Percentiles rank a stretch among this genome's conserved stretches.
phyloP scores from a whole-genome alignment of 2,113 vertebrate species.

The Myiozetetes cayanensis region DNA sequence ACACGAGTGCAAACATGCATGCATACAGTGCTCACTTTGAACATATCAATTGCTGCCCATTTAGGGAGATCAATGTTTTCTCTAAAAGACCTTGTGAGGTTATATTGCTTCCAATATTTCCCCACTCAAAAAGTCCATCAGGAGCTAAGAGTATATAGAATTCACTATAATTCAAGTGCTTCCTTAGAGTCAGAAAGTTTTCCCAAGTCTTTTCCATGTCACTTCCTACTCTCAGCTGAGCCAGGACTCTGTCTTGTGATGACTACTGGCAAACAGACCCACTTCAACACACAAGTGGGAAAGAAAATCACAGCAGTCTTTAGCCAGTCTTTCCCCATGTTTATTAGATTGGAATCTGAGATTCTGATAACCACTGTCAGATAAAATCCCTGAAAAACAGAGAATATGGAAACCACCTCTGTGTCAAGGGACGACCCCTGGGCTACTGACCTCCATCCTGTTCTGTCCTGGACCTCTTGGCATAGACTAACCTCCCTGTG shows the following conservation, averaged over 20 bases:
- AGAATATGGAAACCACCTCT: not conserved
- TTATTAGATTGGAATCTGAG: not conserved
- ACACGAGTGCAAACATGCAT: not conserved
- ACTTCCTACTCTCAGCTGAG: not conserved
- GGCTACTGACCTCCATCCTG: not conserved
- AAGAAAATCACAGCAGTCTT: not conserved
- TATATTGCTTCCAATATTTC: not conserved
- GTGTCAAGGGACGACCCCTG: fast-evolving
- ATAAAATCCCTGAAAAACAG: not conserved
- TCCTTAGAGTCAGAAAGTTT: not conserved
- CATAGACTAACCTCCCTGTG: not conserved
- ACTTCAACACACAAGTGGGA: not conserved
- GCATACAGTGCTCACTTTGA: not conserved
- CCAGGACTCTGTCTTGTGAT: not conserved
- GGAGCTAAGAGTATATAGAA: not conserved
- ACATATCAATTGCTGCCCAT: not conserved
- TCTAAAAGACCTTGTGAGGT: not conserved
- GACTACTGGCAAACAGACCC: not conserved
- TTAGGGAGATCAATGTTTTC: not conserved
- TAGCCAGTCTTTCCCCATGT: not conserved
- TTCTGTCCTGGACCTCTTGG: not conserved
- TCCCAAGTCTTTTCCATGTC: not conserved
- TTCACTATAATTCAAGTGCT: not conserved
- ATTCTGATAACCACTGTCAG: not conserved
- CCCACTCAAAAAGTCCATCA: not conserved